Conservation (phyloP, 2,888 invertebrate species). For the Caenorhabditis becei region DNA sequence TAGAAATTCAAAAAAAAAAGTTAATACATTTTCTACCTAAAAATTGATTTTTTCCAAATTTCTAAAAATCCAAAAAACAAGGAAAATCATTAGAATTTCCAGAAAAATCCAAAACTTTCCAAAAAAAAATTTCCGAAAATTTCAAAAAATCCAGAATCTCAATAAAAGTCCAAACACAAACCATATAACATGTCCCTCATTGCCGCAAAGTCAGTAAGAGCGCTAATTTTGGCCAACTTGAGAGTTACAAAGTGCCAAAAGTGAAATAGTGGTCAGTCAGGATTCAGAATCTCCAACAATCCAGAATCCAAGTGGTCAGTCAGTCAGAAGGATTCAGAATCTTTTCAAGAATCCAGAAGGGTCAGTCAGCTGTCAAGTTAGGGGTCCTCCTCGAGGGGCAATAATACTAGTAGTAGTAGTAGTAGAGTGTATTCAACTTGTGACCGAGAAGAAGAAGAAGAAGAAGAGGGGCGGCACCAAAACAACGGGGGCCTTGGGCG, state of each 20-base stretch:
- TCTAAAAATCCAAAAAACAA: not conserved
- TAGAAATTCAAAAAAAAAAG: conserved; percentile 9
- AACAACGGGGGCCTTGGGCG: conserved; percentile 12
- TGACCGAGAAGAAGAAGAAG: not conserved
- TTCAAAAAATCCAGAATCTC: not conserved
- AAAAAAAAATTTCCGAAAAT: not conserved
- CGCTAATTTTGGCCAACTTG: conserved; percentile 2
- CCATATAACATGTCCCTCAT: conserved; percentile 62
- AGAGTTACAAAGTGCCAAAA: not conserved
- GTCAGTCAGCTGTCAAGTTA: no score
- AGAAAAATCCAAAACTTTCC: not conserved
- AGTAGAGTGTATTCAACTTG: not conserved
- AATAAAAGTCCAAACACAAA: not conserved
- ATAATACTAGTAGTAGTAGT: not conserved
- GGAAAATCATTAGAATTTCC: no score
- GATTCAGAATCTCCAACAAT: no score
- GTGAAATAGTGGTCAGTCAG: no score
- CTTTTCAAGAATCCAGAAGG: no score
- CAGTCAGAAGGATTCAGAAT: no score
- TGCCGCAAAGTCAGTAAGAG: not conserved
- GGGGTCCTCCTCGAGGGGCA: no score
- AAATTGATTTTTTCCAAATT: not conserved
- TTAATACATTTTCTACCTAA: no score
- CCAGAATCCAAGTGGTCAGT: no score
- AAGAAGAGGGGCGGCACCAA: no score